phyloP scores from a whole-genome alignment of 2,797 vertebrate genomes.

The Myotis myotis region DNA sequence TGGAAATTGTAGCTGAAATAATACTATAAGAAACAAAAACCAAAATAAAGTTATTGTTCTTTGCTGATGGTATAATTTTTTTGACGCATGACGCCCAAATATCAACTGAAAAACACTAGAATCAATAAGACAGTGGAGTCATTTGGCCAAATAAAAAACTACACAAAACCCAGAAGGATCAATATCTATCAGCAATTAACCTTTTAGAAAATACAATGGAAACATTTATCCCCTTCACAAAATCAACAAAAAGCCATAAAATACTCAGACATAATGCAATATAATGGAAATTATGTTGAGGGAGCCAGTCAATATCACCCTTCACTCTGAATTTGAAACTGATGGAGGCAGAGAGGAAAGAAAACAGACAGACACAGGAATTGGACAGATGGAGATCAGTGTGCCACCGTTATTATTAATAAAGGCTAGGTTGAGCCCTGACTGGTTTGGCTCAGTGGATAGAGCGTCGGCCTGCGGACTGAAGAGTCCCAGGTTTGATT shows the following conservation, averaged over 20 bases:
- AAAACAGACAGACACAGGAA: neutral
- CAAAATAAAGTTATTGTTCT: neutral
- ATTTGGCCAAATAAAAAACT: constrained; percentile 32
- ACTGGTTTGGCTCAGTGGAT: no score
- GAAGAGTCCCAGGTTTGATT: no score
- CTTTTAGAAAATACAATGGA: neutral
- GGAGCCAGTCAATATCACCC: neutral
- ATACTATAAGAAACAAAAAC: neutral
- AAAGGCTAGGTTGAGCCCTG: neutral
- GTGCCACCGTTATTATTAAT: neutral
- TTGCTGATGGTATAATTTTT: neutral
- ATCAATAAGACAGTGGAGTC: neutral
- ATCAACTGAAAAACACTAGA: neutral
- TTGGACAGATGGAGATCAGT: neutral
- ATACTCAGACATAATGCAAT: neutral
- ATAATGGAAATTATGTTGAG: neutral
- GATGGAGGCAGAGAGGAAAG: neutral
- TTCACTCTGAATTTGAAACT: constrained; percentile 34
- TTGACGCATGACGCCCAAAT: neutral
- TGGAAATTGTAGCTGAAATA: constrained; percentile 29
- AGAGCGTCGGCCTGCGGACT: no score
- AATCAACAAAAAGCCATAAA: neutral
- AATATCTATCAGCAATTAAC: neutral
- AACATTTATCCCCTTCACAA: constrained; percentile 6
- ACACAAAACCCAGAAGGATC: neutral